phyloP scores from a whole-genome alignment of 2,113 vertebrate species.

The Nymphicus hollandicus region DNA sequence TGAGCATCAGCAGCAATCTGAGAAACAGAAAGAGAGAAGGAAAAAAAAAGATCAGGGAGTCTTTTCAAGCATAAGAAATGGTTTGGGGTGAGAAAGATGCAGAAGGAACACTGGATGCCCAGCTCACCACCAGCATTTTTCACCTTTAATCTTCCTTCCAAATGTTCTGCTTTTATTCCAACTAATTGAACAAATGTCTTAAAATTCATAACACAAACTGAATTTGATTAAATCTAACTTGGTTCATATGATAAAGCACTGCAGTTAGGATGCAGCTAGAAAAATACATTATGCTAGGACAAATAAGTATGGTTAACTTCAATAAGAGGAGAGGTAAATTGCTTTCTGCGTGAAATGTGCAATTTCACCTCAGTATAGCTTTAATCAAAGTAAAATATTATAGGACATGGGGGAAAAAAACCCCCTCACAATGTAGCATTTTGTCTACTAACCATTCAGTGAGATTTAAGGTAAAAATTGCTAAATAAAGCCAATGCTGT shows the following conservation, averaged over 20 bases:
- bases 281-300: constrained; percentile 51
- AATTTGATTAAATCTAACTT: constrained; percentile 68
- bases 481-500: constrained; percentile 43
- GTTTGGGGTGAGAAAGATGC: not conserved
- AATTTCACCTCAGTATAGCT: constrained; percentile 59
- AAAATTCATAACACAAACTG: constrained; percentile 66
- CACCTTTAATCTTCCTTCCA: constrained; percentile 6
- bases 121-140: constrained; percentile 8
- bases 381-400: constrained; percentile 72
- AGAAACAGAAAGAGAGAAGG: not conserved
- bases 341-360: constrained; percentile 23
- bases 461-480: constrained; percentile 39
- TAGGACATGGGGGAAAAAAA: not conserved
- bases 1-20: not conserved
- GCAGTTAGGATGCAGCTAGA: constrained; percentile 32
- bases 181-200: constrained; percentile 52
- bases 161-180: constrained; percentile 54
- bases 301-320: constrained; percentile 53
- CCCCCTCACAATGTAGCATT: not conserved
- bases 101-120: constrained; percentile 20
- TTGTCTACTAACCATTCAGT: constrained; percentile 45
- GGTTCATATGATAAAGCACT: constrained; percentile 58
- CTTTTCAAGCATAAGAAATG: constrained; percentile 13
- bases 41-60: not conserved
- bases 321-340: constrained; percentile 68